Base-by-base conservation (phyloP, 2,888 invertebrate genomes). In the Acrobasis consociella region DNA sequence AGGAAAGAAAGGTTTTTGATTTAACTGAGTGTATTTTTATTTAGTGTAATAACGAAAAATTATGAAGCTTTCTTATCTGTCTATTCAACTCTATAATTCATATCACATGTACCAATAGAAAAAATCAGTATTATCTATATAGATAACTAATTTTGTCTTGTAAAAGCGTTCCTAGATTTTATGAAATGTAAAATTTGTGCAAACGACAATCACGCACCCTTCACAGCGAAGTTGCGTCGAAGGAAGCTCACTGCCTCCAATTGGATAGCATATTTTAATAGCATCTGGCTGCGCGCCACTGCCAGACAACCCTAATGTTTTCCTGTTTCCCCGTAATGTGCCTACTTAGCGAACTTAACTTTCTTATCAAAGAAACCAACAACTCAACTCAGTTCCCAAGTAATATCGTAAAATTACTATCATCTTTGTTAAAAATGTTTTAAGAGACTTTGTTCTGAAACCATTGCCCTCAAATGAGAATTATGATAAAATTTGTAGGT, bases 321-420 rank as follows among this genome's bases (percentile, higher is more conserved):
- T 89, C 89, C 89, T 87, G 89, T 86, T 87, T 81, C 82, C 78
- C 82, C 85, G 82, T 89, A 90, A 90, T 89, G 91, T 89, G 83
- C 83, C 89, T 88, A 89, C 88, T 89, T 89, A 90, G 88, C 85
- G 81, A 89, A 89, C 87, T 87, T 83, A 89, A 90, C 85, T 89
- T 89, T 90, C 87, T 89, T 90, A 90, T 91, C 89, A 79, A 80
- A 82, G 83, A 81, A 82, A 87, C 87, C 84, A 78, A 87, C 85
- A 85, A 84, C 83, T 84, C 80, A 73, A 75, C 71, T 64, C 73
- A 83, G 79, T 81, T 84, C 75, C 76, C 73, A 82, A 84, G 78
- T 84, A 80, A 82, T 80, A 81, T 81, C 81, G 74, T 82, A 78
- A 85, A 83, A 82, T 84, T 79, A 80, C 82, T 81, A 75, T 76